phyloP scores from a whole-genome alignment of 2,113 vertebrate species.

The Sander lucioperca region DNA sequence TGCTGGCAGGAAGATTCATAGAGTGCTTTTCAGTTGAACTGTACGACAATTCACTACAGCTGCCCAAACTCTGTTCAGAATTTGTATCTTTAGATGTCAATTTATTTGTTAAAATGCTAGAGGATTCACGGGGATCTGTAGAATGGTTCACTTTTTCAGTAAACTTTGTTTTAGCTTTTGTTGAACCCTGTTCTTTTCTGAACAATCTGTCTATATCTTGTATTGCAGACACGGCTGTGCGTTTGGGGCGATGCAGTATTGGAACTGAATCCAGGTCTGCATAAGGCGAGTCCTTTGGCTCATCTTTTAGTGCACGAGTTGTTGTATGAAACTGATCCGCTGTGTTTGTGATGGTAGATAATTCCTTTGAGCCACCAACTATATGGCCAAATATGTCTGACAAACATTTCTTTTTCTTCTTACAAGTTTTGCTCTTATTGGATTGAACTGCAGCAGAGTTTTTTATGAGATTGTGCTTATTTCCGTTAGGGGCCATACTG shows the following conservation, averaged over 20 bases:
- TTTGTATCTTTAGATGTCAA: conserved; percentile 29
- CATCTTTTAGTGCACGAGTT: conserved; percentile 64
- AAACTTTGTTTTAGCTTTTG: conserved; percentile 45
- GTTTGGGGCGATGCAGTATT: conserved; percentile 81
- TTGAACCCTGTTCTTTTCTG: conserved; percentile 38
- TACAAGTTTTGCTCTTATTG: conserved; percentile 67
- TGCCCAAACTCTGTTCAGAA: conserved; percentile 37
- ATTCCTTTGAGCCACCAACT: conserved; percentile 66
- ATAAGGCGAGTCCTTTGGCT: conserved; percentile 77
- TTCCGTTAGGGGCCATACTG: conserved; percentile 56
- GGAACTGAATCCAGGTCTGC: conserved; percentile 82
- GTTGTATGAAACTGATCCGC: conserved; percentile 41
- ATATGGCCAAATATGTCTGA: conserved; percentile 78
- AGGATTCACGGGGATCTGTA: conserved; percentile 7
- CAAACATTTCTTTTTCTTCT: conserved; percentile 79
- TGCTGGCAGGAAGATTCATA: conserved; percentile 76
- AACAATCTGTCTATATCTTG: conserved; percentile 10
- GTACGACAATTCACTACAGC: conserved; percentile 32
- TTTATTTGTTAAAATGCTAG: conserved; percentile 31
- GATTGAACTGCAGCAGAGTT: conserved; percentile 51
- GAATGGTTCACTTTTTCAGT: conserved; percentile 28
- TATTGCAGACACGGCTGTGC: conserved; percentile 49
- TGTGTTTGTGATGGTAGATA: conserved; percentile 18
- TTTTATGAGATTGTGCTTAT: conserved; percentile 43
- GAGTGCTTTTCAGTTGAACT: conserved; percentile 68